Base-by-base conservation (phyloP, 2,888 invertebrate genomes). In the Metopia argyrocephala region DNA sequence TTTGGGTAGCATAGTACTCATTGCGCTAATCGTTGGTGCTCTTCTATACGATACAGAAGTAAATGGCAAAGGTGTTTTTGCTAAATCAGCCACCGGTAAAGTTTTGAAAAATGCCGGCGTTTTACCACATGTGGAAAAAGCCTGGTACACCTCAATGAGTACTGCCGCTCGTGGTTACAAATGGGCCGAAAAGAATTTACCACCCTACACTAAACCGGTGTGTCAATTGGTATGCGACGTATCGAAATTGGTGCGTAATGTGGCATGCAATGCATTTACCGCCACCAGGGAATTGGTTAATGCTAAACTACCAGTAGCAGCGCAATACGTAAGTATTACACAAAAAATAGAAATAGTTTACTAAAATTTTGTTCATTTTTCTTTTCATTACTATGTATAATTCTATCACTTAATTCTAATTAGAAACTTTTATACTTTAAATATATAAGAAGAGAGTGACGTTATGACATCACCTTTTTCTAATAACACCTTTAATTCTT, bases 151-250 rank as follows among this genome's bases (percentile, higher is more conserved):
- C 80, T 91, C 93, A 0, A 91, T 93, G 83, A 91, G 93, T 0
- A 92, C 93, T 31, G 92, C 93, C 15, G 92, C 93, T 0, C 92
- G 93, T 83, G 93, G 93, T 3, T 93, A 94, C 86, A 92, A 93
- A 71, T 94, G 93, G 92, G 90, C 94, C 25, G 94, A 95, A 85
- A 92, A 92, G 27, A 93, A 93, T 86, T 92, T 93, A 28, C 95
- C 95, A 0, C 92, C 94, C 48, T 94, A 94, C 88, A 90, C 92
- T 54, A 92, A 92, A 83, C 94, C 95, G 0, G 94, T 94, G 84
- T 86, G 92, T 2, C 92, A 93, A 85, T 91, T 95, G 18, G 89
- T 92, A 0, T 91, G 91, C 84, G 94, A 95, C 87, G 76, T 93
- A 6, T 91, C 91, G 76, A 90, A 93, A 46, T 78, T 95, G 25